Evolutionary conservation across 2,888 invertebrate species (phyloP), one percentile per base, ranked within the genome.

Genomic region (Melanostoma mellinum): DNA sequence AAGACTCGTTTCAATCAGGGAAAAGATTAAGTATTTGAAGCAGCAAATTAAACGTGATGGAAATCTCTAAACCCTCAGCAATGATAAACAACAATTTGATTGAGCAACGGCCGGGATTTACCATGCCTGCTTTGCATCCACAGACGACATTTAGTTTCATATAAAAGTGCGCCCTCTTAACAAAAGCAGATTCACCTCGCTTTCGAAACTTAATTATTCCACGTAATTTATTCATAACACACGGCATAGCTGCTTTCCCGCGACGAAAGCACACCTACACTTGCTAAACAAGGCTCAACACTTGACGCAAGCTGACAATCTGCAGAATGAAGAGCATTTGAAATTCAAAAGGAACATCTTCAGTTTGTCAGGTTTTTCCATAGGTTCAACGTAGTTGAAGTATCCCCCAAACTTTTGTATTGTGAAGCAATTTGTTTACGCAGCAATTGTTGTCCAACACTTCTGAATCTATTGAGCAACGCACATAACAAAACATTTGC

Each of bases 361-460:
- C 58, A 50, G 38, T 58, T 53, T 46, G 46, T 52, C 50, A 68
- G 52, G 20, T 60, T 74, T 42, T 40, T 1, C 40, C 33, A 10
- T 33, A 20, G 20, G 20, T 20, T 20, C 20, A 20, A 20, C 20
- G 20, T 20, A 42, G 48, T 48, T 61, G 20, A 50, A 69, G 69
- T 42, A 20, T 38, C 53, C 3, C 10, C 40, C 42, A 42, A 36
- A 35, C 40, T 20, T n/a, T 10, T 5, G 2, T 9, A 10, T n/a
- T 60, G 35, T 61, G 61, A 30, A 79, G 68, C 72, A 82, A 77
- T 73, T 68, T 82, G 81, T 74, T 78, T 78, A 69, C 79, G 82
- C 82, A 69, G 63, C 82, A 78, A 74, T 82, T 84, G 74, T 74
- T 78, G 79, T 79, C 74, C 69, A 61, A 84, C 82, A 82, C 77